These are phyloP conservation scores for Empidonax traillii DNA, from an alignment of 2,113 vertebrate species.

Conservation along the genomic window DNA sequence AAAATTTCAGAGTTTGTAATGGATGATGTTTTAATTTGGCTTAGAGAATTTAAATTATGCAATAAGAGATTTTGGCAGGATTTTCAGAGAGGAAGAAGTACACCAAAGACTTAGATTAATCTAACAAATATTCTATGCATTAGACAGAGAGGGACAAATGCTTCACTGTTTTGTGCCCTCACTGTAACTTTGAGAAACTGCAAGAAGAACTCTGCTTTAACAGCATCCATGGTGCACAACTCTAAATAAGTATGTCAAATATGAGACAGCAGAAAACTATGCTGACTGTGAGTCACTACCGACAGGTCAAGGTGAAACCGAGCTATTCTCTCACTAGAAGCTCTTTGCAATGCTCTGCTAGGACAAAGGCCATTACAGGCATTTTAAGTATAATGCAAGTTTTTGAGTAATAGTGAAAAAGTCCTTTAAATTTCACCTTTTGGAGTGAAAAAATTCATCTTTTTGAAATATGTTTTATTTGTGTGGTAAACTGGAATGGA, in stretches of 20 bases:
- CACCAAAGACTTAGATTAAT: background rate
- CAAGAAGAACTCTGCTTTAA: background rate
- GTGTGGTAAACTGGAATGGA: background rate
- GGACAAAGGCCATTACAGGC: background rate
- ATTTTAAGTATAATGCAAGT: background rate
- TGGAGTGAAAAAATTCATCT: background rate
- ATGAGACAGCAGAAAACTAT: background rate
- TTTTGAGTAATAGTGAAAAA: background rate
- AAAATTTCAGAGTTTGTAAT: constrained; percentile 13
- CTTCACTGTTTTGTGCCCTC: background rate
- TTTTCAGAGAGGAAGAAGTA: background rate
- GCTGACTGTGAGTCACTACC: background rate
- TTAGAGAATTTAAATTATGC: constrained; percentile 19
- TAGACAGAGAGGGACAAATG: background rate
- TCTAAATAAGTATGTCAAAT: background rate
- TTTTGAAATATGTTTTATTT: background rate
- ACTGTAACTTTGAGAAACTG: background rate
- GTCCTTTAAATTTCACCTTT: background rate
- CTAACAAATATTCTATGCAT: background rate
- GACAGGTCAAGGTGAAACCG: background rate
- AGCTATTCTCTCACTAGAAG: background rate
- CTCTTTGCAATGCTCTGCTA: background rate
- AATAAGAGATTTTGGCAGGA: constrained; percentile 1
- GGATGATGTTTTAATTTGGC: constrained; percentile 16
- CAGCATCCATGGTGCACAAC: background rate